A percentile compares a stretch with the other conserved stretches of the same genome.
These are phyloP conservation scores for Neodiprion pinetum DNA, from an alignment of 1,140 invertebrate species.

Conservation along the genomic window DNA sequence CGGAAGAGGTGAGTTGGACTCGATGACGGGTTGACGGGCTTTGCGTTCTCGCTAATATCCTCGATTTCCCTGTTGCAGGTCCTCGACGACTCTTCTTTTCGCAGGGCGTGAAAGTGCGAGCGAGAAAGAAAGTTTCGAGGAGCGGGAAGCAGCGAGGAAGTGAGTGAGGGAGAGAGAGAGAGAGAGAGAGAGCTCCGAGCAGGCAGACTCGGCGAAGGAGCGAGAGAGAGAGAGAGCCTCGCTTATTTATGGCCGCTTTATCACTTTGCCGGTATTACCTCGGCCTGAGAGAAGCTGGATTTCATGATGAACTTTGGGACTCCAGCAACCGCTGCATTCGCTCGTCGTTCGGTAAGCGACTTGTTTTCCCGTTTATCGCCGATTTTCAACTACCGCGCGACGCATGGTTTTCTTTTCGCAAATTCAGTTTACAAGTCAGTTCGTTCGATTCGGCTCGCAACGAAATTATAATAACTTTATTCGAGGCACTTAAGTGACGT, in stretches of 20 bases:
- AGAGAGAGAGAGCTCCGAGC: conserved; percentile 26
- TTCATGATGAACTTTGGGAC: conserved; percentile 61
- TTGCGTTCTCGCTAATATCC: conserved; percentile 27
- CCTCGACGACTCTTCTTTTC: conserved; percentile 23
- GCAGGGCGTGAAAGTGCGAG: conserved; percentile 29
- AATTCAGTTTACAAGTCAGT: neutral
- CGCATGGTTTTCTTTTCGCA: neutral
- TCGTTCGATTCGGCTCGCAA: too few relatives aligned
- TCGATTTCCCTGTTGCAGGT: conserved; percentile 43
- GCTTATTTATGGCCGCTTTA: conserved; percentile 62
- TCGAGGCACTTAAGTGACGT: neutral
- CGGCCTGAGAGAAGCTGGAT: conserved; percentile 55
- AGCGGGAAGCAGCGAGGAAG: conserved; percentile 10
- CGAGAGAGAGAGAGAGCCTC: conserved; percentile 44
- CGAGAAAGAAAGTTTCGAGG: conserved; percentile 13
- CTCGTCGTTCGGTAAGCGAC: neutral
- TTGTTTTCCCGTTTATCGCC: conserved; percentile 1
- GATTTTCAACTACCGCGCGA: neutral
- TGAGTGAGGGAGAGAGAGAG: conserved; percentile 7
- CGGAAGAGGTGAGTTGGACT: too few relatives aligned
- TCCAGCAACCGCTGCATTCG: conserved; percentile 32
- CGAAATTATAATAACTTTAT: too few relatives aligned
- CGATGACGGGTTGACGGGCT: neutral
- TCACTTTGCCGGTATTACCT: conserved; percentile 61
- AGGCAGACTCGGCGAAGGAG: conserved; percentile 10